Evolutionary conservation across 2,888 invertebrate species (phyloP), one percentile per base, ranked within the genome.

Genomic region (Noctua janthina): DNA sequence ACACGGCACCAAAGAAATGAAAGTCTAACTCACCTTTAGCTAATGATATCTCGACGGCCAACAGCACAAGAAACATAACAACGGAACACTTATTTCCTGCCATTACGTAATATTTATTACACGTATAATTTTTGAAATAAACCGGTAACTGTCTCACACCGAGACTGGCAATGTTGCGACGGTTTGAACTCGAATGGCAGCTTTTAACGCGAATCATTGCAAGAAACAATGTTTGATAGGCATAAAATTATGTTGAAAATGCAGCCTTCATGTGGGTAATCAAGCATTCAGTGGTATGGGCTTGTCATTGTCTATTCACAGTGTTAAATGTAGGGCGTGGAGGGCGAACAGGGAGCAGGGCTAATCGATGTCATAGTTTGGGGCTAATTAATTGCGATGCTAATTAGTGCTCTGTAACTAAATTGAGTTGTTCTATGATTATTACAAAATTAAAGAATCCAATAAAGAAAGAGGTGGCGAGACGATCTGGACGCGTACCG

Each of bases 141-240:
- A 80, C 72, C 23, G 67, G 73, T 74, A 82, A 59, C 71, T 79
- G 49, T 85, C 74, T 74, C 79, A 85, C 85, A 71, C 71, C 75
- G 82, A 82, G 82, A 84, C 87, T 74, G 81, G 86, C 78, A 73
- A 79, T 87, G 77, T 82, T 66, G 68, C 86, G 86, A 82, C 85
- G 87, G 84, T 84, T 90, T 84, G 84, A 49, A 76, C 73, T 83
- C 88, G 89, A 91, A 92, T 91, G 91, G 78, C 91, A 83, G 83
- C 79, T 88, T 90, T 86, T 82, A 84, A 56, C 83, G 84, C 72
- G 81, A 87, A 87, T 71, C 82, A 81, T 81, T 86, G 73, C 62
- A 87, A 85, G 87, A 90, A 89, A 90, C 87, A 81, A 88, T 79
- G 51, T 66, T 79, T 82, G 78, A 89, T 80, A 80, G 69, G 81